Conservation (phyloP, 2,888 invertebrate species). For the Plebejus argus region DNA sequence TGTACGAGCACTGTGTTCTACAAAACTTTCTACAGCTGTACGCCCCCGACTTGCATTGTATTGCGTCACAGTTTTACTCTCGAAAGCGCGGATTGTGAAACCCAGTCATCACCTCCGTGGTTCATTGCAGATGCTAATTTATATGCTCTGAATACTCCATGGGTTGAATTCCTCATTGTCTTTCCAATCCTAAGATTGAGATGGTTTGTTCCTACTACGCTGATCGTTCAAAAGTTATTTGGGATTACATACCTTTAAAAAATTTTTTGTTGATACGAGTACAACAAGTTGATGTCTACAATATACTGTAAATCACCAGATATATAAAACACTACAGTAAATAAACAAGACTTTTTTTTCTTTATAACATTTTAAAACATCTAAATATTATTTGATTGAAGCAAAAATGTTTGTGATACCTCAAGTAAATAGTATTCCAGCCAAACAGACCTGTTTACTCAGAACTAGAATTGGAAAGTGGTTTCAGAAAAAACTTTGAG, state of each 20-base stretch:
- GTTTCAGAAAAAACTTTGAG: conserved; percentile 40
- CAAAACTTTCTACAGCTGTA: conserved; percentile 60
- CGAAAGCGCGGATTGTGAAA: conserved; percentile 35
- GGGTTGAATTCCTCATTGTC: background rate
- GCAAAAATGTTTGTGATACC: background rate
- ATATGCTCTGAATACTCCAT: conserved; percentile 32
- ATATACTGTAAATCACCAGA: too few relatives aligned
- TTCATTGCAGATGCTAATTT: conserved; percentile 31
- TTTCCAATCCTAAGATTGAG: background rate
- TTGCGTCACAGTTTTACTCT: conserved; percentile 39
- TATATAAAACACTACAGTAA: too few relatives aligned
- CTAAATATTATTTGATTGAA: background rate
- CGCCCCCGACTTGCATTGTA: conserved; percentile 37
- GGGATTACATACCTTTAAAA: too few relatives aligned
- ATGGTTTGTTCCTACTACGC: background rate
- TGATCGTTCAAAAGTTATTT: background rate
- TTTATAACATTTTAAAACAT: too few relatives aligned
- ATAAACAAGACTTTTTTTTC: too few relatives aligned
- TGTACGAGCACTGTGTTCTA: conserved; percentile 52
- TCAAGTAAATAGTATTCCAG: conserved; percentile 36
- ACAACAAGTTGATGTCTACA: too few relatives aligned
- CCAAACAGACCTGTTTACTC: conserved; percentile 39
- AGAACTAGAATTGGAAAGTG: conserved; percentile 41
- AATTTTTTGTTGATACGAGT: too few relatives aligned
- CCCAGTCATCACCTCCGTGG: conserved; percentile 33